phyloP scores from a whole-genome alignment of 1,140 invertebrate species.

The Augochlora pura region DNA sequence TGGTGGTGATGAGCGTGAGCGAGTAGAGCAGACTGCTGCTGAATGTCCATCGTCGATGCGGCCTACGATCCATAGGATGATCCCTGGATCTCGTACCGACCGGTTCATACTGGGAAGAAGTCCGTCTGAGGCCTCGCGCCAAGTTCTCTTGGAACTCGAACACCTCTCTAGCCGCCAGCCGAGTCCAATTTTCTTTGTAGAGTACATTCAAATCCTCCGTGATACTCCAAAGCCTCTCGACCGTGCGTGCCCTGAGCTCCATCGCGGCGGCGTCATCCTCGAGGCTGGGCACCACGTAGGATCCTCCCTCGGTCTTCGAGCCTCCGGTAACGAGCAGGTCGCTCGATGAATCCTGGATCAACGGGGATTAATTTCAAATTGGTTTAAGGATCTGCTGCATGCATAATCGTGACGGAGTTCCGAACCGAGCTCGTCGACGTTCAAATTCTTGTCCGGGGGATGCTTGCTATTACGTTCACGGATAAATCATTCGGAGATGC shows the following conservation, averaged over 20 bases:
- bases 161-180: constrained; percentile 90
- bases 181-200: constrained; percentile 97
- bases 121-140: constrained; percentile 74
- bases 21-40: constrained; percentile 96
- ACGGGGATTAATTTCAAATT: background rate
- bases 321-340: constrained; percentile 65
- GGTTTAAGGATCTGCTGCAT: background rate
- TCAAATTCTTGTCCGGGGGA: no score
- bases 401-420: background rate
- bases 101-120: constrained; percentile 75
- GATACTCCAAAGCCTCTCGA: constrained; percentile 94
- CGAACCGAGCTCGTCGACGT: no score
- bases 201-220: constrained; percentile 96
- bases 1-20: constrained; percentile 96
- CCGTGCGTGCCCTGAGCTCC: constrained; percentile 82
- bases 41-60: constrained; percentile 90
- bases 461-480: no score
- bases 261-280: constrained; percentile 71
- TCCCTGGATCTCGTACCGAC: constrained; percentile 64
- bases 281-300: constrained; percentile 49
- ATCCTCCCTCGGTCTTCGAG: constrained; percentile 67
- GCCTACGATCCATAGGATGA: constrained; percentile 79
- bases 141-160: constrained; percentile 90
- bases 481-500: no score
- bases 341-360: constrained; percentile 64